Conservation (phyloP, 2,888 invertebrate genomes). For the Metopia argyrocephala region DNA sequence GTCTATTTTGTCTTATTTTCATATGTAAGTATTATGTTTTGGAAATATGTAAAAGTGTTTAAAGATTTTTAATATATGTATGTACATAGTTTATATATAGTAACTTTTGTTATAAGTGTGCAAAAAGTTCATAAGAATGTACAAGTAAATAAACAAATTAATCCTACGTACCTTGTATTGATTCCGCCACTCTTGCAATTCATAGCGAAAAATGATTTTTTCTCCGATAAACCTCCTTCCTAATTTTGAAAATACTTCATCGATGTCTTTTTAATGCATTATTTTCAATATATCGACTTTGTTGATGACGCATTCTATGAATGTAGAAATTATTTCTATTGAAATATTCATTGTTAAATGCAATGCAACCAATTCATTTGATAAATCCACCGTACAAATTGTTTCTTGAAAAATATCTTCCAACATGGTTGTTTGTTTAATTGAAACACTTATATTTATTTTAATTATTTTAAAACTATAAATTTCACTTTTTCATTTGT, state of each 20-base stretch:
- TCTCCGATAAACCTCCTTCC: slow-evolving; percentile 14
- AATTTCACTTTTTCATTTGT: too few species aligned
- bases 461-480: too few species aligned
- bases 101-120: slow-evolving; percentile 20
- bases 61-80: neutral
- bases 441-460: too few species aligned
- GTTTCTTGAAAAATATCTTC: too few species aligned
- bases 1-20: slow-evolving; percentile 15
- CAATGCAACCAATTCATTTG: too few species aligned
- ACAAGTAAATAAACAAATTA: slow-evolving; percentile 7
- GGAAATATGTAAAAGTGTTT: slow-evolving; percentile 13
- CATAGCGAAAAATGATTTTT: slow-evolving; percentile 16
- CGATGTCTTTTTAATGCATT: slow-evolving; percentile 30
- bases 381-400: too few species aligned
- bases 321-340: slow-evolving; percentile 24
- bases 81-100: slow-evolving; percentile 4
- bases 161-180: slow-evolving; percentile 16
- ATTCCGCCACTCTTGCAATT: slow-evolving; percentile 16
- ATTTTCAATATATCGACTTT: slow-evolving; percentile 27
- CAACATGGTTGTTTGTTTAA: too few species aligned
- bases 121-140: slow-evolving; percentile 29
- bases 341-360: too few species aligned
- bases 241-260: slow-evolving; percentile 23
- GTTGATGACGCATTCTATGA: slow-evolving; percentile 17
- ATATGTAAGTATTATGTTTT: slow-evolving; percentile 14